Evolutionary conservation across 2,888 invertebrate genomes (phyloP), one percentile per base, ranked within the genome.

Genomic region (Latrodectus elegans): DNA sequence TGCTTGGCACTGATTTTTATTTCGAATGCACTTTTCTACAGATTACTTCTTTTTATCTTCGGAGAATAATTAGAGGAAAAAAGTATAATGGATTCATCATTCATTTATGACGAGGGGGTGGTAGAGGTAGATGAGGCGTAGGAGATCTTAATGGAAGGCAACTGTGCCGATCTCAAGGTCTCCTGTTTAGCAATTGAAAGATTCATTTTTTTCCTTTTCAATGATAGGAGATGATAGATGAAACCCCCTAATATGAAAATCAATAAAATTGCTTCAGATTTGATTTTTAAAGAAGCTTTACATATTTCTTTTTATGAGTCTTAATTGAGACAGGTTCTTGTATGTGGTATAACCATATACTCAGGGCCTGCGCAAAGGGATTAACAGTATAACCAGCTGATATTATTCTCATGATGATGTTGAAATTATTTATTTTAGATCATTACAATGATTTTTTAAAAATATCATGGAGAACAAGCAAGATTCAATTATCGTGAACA

Each of bases 201-300:
- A 75, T 51, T 74, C 55, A 17, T 75, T 70, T 82, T 55, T 75
- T 76, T 52, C 74, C 51, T 17, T 60, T 74, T 22, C 73, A 53
- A 67, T 67, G 65, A 53, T 64, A 65, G 49, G 55, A 75, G 53
- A 70, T 68, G 75, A 75, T 75, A 70, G 68, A 82, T 75, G 75
- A 75, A 82, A 68, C 75, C 75, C 75, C 75, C 53, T 82, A 75
- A 82, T 82, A 70, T 75, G 82, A 82, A 82, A 82, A 82, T 82
- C 82, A 67, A 82, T 82, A 70, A 70, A 82, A 68, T 68, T 82
- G 55, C 65, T 55, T 22, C 68, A 55, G 17, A n/a, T 68, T 38
- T 55, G 55, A 82, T 75, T 60, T 60, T 70, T 75, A 70, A 70
- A 14, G 70, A 53, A 73, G 52, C 65, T 51, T 81, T 72, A 80